Conservation (phyloP, 2,113 vertebrate species). For the Synchiropus splendidus region DNA sequence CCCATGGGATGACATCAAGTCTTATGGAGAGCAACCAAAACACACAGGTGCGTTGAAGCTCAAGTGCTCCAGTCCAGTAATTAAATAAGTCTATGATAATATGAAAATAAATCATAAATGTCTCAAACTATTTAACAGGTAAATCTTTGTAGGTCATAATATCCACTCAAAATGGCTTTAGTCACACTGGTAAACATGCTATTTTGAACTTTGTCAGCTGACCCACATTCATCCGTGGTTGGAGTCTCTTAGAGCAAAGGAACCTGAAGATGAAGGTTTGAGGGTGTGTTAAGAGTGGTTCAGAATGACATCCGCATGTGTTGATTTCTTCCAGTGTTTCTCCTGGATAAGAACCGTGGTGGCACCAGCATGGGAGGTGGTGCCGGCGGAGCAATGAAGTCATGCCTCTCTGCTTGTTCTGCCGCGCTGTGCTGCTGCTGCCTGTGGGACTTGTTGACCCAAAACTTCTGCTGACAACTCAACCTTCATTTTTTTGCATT, state of each 20-base stretch:
- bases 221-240: no score
- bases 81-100: no score
- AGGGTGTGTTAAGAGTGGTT: no score
- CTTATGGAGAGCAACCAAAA: slow-evolving; percentile 2
- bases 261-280: no score
- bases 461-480: not conserved
- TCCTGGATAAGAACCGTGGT: not conserved
- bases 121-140: not conserved
- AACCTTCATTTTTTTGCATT: not conserved
- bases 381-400: slow-evolving; percentile 1
- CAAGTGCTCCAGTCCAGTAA: no score
- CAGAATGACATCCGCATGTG: no score
- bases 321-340: slow-evolving; percentile 1
- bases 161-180: no score
- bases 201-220: no score
- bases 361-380: not conserved
- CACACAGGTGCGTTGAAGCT: slow-evolving; percentile 1
- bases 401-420: slow-evolving; percentile 2
- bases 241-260: no score
- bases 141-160: no score
- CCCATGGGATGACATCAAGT: not conserved
- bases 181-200: no score
- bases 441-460: slow-evolving; percentile 4
- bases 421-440: slow-evolving; percentile 3
- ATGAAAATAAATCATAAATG: no score